A percentile compares a stretch with the other conserved stretches of the same genome.
phyloP scores from a whole-genome alignment of 2,113 vertebrate species.

The Plotosus lineatus region DNA sequence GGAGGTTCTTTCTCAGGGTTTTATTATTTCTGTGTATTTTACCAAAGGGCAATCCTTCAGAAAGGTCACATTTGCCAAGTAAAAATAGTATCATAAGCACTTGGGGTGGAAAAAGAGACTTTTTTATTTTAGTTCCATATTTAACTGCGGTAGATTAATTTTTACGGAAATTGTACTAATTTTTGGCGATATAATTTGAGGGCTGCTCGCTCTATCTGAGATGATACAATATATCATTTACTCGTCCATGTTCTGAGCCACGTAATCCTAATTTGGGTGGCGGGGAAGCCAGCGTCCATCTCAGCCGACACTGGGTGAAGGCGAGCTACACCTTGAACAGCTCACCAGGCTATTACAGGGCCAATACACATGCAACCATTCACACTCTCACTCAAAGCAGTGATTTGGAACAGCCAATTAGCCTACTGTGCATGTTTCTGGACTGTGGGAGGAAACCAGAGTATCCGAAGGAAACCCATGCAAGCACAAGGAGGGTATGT shows the following conservation, averaged over 20 bases:
- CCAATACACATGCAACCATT: no score
- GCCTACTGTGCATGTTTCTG: no score
- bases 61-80: not conserved
- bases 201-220: not conserved
- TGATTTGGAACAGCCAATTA: no score
- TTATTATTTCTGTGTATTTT: constrained; percentile 23
- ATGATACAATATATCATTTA: not conserved
- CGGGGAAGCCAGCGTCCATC: no score
- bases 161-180: constrained; percentile 1
- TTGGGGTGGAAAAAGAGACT: not conserved
- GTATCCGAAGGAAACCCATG: no score
- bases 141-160: not conserved
- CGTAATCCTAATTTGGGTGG: no score
- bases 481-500: no score
- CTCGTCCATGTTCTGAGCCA: not conserved
- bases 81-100: not conserved
- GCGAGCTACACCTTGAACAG: no score
- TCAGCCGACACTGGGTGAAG: no score
- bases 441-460: no score
- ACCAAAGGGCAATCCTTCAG: not conserved
- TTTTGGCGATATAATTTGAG: not conserved
- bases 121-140: constrained; percentile 8
- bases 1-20: not conserved
- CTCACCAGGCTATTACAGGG: no score
- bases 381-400: no score